Evolutionary conservation across 2,888 invertebrate species (phyloP), one percentile per base, ranked within the genome.

Genomic region (Sicus ferrugineus): DNA sequence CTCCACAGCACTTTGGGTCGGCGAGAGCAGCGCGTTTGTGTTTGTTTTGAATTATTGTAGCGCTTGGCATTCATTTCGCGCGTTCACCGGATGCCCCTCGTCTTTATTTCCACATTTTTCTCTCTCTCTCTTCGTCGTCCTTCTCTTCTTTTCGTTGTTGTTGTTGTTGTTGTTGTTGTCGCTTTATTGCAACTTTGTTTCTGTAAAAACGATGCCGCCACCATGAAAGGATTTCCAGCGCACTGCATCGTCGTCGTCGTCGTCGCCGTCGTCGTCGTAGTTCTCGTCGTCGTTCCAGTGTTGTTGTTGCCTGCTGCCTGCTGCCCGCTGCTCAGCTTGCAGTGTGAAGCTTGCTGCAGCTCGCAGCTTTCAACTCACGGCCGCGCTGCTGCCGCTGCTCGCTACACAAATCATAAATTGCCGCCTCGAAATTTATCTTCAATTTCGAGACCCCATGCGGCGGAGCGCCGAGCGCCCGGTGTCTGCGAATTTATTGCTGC

Each of bases 361-460:
- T 63, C 3, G 50, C 31, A 34, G 50, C n/a, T 38, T 16, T 6
- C 11, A 6, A n/a, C 61, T 28, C 64, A n/a, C 59, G 11, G 34
- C 54, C 26, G 34, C 56, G 14, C n/a, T n/a, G n/a, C n/a, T n/a
- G n/a, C 48, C 28, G 59, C 30, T 30, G 63, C 79, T 78, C 78
- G 79, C 78, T 73, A 74, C 82, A 83, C 83, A 83, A 83, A 83
- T 83, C 83, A 83, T 83, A 83, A 84, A 83, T 84, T 83, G 83
- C 84, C 84, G 83, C 84, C 83, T 83, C 84, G 82, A 83, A 83
- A 83, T 84, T 83, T 83, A 82, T 82, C 81, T 82, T 82, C 81
- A 83, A 82, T 82, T 82, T 81, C 78, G 76, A 81, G 75, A 75
- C 76, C 75, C 74, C 76, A 74, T 76, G 76, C 73, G 75, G 76